These are phyloP conservation scores for Drosophila paracracens DNA, from an alignment of 2,888 invertebrate species.

Conservation along the genomic window DNA sequence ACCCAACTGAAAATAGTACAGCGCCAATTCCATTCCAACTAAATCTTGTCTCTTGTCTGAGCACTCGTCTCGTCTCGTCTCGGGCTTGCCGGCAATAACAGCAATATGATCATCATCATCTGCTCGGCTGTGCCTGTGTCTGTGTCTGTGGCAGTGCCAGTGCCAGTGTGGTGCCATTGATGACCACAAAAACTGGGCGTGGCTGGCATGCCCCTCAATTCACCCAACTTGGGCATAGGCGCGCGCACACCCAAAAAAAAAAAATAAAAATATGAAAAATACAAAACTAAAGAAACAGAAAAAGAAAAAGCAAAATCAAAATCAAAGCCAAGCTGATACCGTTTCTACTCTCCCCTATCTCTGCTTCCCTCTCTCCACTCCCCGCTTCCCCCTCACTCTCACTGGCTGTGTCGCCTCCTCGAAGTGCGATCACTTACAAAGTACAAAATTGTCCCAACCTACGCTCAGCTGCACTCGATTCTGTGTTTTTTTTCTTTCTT, in stretches of 20 bases:
- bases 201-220: conserved; percentile 74
- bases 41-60: conserved; percentile 33
- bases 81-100: conserved; percentile 52
- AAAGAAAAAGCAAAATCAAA: conserved; percentile 26
- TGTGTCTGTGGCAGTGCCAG: conserved; percentile 13
- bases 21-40: conserved; percentile 50
- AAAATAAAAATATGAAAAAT: not conserved
- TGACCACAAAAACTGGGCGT: conserved; percentile 78
- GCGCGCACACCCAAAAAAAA: conserved; percentile 68
- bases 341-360: conserved; percentile 4
- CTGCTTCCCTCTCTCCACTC: not conserved
- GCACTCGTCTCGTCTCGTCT: conserved; percentile 20
- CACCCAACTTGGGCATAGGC: conserved; percentile 77
- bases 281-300: conserved; percentile 14
- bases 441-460: conserved; percentile 76
- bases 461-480: conserved; percentile 62
- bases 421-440: conserved; percentile 78
- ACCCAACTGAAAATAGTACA: conserved; percentile 57
- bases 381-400: not conserved
- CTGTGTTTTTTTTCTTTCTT: not conserved
- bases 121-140: conserved; percentile 32
- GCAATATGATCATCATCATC: conserved; percentile 62
- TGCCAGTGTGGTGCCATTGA: conserved; percentile 67
- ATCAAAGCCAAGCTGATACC: conserved; percentile 41
- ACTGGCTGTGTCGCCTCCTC: not conserved